Base-by-base conservation (phyloP, 37 sponge, comb jelly and placozoan genomes). In the Eunapius fragilis region DNA sequence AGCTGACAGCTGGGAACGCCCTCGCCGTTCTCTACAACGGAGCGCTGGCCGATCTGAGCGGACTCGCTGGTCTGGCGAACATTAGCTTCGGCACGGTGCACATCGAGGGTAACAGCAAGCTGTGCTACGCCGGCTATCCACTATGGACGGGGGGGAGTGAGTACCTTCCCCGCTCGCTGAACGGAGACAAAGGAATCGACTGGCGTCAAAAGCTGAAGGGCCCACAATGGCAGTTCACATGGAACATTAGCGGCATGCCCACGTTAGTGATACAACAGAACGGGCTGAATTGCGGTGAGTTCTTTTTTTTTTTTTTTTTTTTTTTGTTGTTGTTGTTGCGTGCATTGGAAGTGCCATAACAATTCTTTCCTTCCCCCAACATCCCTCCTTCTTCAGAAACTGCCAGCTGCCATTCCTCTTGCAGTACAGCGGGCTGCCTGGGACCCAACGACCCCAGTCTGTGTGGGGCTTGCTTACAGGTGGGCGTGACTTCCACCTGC, bases 121-220 rank as follows among this genome's bases (percentile, higher is more conserved):
- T 94, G 47, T 94, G 94, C 88, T 94, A 85, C 84, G 84, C 91
- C 17, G 94, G 94, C 3, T 91, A 94, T 37, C 94, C 94, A 24
- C 49, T 25, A 33, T 94, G 94, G 94, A 27, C 25, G 6, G 45
- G 69, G 25, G 88, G 83, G 37, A 45, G 41, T 0, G 85, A 37
- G 27, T 75, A 50, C 35, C 67, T 68, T 26, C 68, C 70, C 17
- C 72, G 80, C n/a, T 33, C 71, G 7, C 74, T 79, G 22, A n/a
- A 17, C 31, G 89, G 68, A 12, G 91, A 94, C 82, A 74, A 77
- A 70, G 94, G 94, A 30, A 87, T 94, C 22, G 91, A 94, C 86
- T 94, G 94, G 94, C 70, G 91, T 31, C 82, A 69, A 3, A 80
- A 27, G 71, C 37, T 94, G 35, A 67, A 32, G 17, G 37, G 47